These are phyloP conservation scores for Marasmarcha lunaedactyla DNA, from an alignment of 2,888 invertebrate genomes.

Conservation along the genomic window DNA sequence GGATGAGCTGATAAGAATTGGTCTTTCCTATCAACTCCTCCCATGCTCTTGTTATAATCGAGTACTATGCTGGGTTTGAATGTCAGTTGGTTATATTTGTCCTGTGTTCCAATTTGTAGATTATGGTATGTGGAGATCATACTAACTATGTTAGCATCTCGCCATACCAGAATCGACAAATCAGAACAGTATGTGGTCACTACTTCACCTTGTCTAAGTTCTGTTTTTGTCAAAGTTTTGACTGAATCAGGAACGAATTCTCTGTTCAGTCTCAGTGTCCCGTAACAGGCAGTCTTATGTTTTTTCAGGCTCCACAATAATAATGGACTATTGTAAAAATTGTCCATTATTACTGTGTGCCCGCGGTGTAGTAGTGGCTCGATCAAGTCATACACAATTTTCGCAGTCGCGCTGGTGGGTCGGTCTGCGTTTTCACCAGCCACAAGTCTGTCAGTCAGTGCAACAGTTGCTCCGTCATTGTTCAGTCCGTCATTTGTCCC, in stretches of 20 bases:
- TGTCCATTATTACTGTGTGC: conserved; percentile 16
- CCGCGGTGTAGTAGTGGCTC: conserved; percentile 6
- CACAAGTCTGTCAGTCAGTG: too few relatives aligned
- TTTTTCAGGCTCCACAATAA: conserved; percentile 14
- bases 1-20: conserved; percentile 19
- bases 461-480: too few relatives aligned
- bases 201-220: conserved; percentile 13
- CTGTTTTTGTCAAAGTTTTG: conserved; percentile 12
- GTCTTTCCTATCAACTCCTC: conserved; percentile 22
- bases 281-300: conserved; percentile 14
- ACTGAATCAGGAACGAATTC: conserved; percentile 17
- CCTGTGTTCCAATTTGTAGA: conserved; percentile 2
- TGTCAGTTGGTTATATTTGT: conserved; percentile 7
- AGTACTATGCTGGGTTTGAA: conserved; percentile 14
- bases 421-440: background rate
- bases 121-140: conserved; percentile 14
- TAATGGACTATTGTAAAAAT: conserved; percentile 18
- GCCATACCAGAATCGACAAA: conserved; percentile 31
- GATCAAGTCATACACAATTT: background rate
- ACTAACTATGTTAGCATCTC: conserved; percentile 15
- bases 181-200: conserved; percentile 11
- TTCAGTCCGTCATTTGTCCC: background rate
- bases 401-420: background rate
- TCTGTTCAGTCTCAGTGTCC: conserved; percentile 14
- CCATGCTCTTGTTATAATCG: conserved; percentile 17